A percentile compares a stretch with the other conserved stretches of the same genome.
phyloP scores from a whole-genome alignment of 2,113 vertebrate genomes.

The Riparia riparia region DNA sequence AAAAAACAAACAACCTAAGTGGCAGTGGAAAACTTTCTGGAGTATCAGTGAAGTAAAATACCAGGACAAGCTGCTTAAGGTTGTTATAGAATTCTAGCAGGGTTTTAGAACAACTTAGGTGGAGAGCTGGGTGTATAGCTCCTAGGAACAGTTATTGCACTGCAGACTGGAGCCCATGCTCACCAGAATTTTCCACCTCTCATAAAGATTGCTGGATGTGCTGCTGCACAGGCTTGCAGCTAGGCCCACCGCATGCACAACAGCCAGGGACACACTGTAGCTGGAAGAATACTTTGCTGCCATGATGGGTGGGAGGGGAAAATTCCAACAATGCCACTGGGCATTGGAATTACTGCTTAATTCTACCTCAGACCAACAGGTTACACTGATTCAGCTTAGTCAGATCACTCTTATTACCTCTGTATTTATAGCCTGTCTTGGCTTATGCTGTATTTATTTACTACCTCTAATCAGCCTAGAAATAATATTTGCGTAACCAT shows the following conservation, averaged over 20 bases:
- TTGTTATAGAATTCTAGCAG: background rate
- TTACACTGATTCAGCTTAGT: background rate
- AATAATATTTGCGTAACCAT: background rate
- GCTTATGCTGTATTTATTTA: background rate
- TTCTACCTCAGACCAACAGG: background rate
- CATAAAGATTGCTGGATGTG: background rate
- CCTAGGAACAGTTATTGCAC: background rate
- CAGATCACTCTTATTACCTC: background rate
- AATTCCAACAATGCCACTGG: background rate
- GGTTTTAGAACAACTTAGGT: background rate
- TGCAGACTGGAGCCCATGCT: background rate
- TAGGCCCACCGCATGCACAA: background rate
- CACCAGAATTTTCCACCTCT: background rate
- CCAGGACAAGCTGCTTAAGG: background rate
- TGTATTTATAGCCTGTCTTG: background rate
- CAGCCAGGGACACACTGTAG: background rate
- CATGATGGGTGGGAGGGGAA: background rate
- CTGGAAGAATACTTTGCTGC: background rate
- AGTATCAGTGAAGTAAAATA: background rate
- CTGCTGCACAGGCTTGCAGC: background rate
- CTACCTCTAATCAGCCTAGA: background rate
- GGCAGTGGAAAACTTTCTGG: background rate
- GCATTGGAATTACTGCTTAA: background rate
- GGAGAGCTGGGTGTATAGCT: background rate
- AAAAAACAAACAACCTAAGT: background rate